Base-by-base conservation (phyloP, 2,797 vertebrate species). In the Streptopelia turtur region DNA sequence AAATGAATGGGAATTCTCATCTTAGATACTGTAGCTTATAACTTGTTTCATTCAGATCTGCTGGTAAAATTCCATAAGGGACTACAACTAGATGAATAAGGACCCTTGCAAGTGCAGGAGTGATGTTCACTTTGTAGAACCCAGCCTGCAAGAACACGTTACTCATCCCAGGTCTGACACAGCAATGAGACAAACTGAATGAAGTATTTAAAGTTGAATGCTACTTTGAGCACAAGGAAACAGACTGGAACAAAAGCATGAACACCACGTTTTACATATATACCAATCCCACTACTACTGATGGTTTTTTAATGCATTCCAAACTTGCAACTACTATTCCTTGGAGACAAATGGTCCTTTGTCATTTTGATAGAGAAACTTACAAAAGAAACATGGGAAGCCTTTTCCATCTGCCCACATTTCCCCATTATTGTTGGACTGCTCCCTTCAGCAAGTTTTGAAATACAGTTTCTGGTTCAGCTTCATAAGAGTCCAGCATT, bases 301-400 rank as follows among this genome's bases (percentile, higher is more conserved):
- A 90, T 27, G 0, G 0, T 6, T 91, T 85, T 84, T 82, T 45
- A 90, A 84, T 80, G 75, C 45, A 74, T 94, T 90, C 93, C 93
- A 83, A 87, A 49, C 59, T 84, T 83, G 49, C 85, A 90, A 60
- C 31, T 94, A 31, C 68, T 90, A 50, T 68, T 92, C 72, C 91
- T 90, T 56, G 45, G 52, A 90, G 57, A 94, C 85, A 94, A 93
- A 4, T 82, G 72, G 71, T 82, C 64, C 52, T 95, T 91, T 87
- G 85, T 93, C 74, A 91, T 96, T 94, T 89, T 90, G 85, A 95
- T 87, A 93, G 57, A 85, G 83, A 80, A 64, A 65, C 53, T 91
- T 21, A 78, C 61, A 77, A 89, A 90, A 89, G 63, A 90, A 55
- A 95, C 82, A 85, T 68, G 88, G 69, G 95, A 93, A 94, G 80